Evolutionary conservation across 2,888 invertebrate species (phyloP), one percentile per base, ranked within the genome.

Genomic region (Ptilodon capucinus): DNA sequence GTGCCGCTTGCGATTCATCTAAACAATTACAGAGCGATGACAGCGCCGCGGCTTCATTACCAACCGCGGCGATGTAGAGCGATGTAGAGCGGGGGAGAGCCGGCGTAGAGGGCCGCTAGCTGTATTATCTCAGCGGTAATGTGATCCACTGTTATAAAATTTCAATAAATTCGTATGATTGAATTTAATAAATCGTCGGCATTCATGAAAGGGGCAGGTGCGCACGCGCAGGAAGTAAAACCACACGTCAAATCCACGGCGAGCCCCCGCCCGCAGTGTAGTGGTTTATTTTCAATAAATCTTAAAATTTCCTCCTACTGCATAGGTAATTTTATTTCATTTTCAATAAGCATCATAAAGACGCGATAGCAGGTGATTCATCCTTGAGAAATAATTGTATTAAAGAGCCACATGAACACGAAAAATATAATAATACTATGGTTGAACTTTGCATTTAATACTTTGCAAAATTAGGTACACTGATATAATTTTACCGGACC

Each of bases 141-240:
- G 2, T 19, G 38, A 38, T 19, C 38, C 19, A n/a, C 17, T 4
- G 38, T 11, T 19, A 19, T 28, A 28, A 11, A 2, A 38, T 38
- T 38, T 38, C 38, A 19, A 38, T 38, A 38, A 38, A 18, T 38
- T n/a, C 19, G 19, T 38, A 38, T 19, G 38, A 38, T 38, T 38
- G 38, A 38, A 38, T 38, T 38, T 38, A 19, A 38, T 38, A 38
- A 38, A 19, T 19, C 38, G n/a, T 7, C 38, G 19, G 35, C 9
- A 9, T 7, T 19, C n/a, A 19, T 38, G 18, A 38, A 38, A 19
- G 38, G 13, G 38, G 19, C 38, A 38, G 38, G 38, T 38, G 38
- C 38, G 38, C 38, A 18, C 11, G 35, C 35, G 35, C 35, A 35
- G 35, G 35, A 35, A 35, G 35, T 35, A 17, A 35, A 35, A 35